Evolutionary conservation across 2,113 vertebrate genomes (phyloP), one percentile per base, ranked within the genome.

Genomic region (Cariama cristata): DNA sequence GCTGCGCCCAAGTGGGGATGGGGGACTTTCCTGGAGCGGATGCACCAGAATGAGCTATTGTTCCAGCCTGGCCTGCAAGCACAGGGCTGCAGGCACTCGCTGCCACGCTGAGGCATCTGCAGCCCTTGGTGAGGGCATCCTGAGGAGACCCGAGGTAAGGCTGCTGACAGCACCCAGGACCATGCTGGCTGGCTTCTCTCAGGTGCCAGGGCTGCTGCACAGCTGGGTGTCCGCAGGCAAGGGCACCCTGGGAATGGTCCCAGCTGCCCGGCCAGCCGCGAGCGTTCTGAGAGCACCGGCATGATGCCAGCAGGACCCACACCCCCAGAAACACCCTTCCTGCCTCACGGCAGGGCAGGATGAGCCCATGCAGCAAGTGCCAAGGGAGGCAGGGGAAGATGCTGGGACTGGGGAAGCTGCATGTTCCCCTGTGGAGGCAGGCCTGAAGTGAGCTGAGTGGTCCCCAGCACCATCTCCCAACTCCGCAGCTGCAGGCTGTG

Each of bases 141-240:
- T 27, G 40, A n/a, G 40, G 67, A 62, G 3, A 82, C 2, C 38
- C 1, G 2, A 74, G 85, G 55, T 42, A 4, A 58, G 80, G 91
- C 59, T 67, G 79, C 71, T 19, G 69, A 45, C 88, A 81, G 44
- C 1, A 3, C n/a, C 74, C 66, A 8, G 64, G 21, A 44, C 15
- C 0, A 1, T 6, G 52, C 50, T 75, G 44, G 32, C 52, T 8
- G 56, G 33, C 50, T 33, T 28, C 19, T 18, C 24, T 19, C 15
- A 15, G 26, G 35, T 1, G 0, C 14, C 1, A 2, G 49, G 12
- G 42, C 40, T 49, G 77, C 73, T 2, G 0, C 62, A 11, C 0
- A 3, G 8, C 14, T 4, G 2, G 7, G 30, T 7, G 2, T 6
- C 18, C 0, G 0, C 75, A 49, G 19, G 69, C 6, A 0, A 82